These are phyloP conservation scores for Saguinus midas DNA, from an alignment of 2,113 vertebrate genomes.

Conservation along the genomic window DNA sequence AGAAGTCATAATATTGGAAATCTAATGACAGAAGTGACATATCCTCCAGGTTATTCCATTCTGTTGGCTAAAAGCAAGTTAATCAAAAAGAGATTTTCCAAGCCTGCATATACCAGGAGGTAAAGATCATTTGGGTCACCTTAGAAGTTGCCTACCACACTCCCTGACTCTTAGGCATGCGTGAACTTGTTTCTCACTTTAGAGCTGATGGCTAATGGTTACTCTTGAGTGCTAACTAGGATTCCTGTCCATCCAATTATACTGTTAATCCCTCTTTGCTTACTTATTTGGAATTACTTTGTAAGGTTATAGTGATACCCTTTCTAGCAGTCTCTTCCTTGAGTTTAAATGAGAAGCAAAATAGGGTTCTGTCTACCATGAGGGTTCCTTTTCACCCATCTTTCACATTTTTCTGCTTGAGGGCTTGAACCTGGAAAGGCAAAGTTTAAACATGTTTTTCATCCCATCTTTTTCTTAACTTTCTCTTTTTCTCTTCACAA, in stretches of 20 bases:
- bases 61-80: not conserved
- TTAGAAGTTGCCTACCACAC: not conserved
- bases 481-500: not conserved
- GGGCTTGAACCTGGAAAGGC: not conserved
- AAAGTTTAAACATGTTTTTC: not conserved
- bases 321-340: not conserved
- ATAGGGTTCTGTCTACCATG: not conserved
- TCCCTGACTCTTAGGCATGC: not conserved
- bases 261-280: not conserved
- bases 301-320: not conserved
- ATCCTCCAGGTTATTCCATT: not conserved
- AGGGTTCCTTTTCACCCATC: not conserved
- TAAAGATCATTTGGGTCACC: accelerated
- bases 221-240: not conserved
- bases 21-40: not conserved
- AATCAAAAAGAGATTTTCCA: not conserved
- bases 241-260: not conserved
- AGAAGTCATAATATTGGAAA: not conserved
- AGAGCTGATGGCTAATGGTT: not conserved
- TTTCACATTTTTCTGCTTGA: not conserved
- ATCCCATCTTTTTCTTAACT: not conserved
- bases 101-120: not conserved
- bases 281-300: not conserved
- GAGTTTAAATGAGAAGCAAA: not conserved
- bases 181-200: not conserved